phyloP scores from a whole-genome alignment of 1,140 invertebrate species.

The Paracyclopina nana region DNA sequence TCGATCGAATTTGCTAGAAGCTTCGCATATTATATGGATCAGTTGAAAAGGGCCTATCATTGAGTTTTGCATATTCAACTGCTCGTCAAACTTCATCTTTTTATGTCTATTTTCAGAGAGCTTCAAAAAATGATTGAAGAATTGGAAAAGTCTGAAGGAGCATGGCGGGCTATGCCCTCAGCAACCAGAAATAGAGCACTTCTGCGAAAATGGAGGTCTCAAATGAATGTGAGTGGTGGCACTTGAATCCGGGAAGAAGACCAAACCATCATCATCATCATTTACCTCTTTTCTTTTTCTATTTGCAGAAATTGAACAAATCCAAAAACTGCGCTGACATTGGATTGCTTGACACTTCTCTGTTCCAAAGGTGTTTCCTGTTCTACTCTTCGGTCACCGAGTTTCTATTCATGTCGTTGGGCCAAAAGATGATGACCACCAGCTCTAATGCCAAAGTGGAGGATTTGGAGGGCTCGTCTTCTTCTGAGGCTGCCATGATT shows the following conservation, averaged over 20 bases:
- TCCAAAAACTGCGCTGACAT: conserved; percentile 68
- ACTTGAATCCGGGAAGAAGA: conserved; percentile 1
- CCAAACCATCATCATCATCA: not conserved
- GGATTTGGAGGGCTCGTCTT: not conserved
- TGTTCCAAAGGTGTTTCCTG: conserved; percentile 49
- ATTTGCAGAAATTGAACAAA: conserved; percentile 30
- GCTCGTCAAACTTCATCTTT: no score
- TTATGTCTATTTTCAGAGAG: no score
- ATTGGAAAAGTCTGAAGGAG: conserved; percentile 49
- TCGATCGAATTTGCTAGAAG: no score
- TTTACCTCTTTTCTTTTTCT: conserved; percentile 15
- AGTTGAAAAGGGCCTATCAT: no score
- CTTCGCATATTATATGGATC: no score
- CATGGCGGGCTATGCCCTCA: conserved; percentile 51
- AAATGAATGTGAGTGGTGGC: conserved; percentile 33
- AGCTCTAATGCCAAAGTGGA: not conserved
- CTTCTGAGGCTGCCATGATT: not conserved
- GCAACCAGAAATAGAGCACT: conserved; percentile 56
- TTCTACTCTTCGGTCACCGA: conserved; percentile 71
- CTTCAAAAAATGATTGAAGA: conserved; percentile 74
- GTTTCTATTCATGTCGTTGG: conserved; percentile 34
- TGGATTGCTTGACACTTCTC: conserved; percentile 53
- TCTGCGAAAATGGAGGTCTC: conserved; percentile 63
- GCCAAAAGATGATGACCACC: conserved; percentile 12
- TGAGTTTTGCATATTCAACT: no score